Evolutionary conservation across 2,888 invertebrate genomes (phyloP).

Genomic region (Cyclophora albipunctata): DNA sequence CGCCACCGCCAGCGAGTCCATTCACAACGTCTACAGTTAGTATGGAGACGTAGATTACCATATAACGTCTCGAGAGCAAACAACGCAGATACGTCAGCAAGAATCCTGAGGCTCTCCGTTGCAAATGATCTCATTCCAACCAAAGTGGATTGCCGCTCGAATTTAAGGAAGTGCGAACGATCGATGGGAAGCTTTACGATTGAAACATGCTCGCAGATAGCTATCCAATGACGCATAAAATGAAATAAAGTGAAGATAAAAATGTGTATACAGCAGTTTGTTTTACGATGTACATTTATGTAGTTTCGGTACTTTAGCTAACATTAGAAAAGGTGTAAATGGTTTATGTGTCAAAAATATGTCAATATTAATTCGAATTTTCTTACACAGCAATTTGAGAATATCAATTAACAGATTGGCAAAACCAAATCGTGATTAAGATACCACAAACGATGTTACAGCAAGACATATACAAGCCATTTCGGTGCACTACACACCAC

Average conservation of each 20-base stretch:
- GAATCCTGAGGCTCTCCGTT: conserved; percentile 7
- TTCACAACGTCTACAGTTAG: conserved; percentile 7
- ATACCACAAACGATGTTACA: too few species aligned
- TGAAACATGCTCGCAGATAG: conserved; percentile 23
- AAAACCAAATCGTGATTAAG: too few species aligned
- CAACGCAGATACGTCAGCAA: conserved; percentile 12
- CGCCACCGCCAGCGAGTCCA: conserved; percentile 12
- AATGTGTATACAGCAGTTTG: conserved; percentile 17
- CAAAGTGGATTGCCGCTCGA: conserved; percentile 21
- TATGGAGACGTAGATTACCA: conserved; percentile 13
- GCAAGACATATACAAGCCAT: too few species aligned
- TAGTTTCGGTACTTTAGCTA: conserved; percentile 13
- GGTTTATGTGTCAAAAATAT: too few species aligned
- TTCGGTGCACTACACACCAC: too few species aligned
- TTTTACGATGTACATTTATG: conserved; percentile 18
- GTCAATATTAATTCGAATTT: too few species aligned
- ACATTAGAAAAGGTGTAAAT: conserved; percentile 3
- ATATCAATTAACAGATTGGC: too few species aligned
- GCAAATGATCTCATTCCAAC: conserved; percentile 20
- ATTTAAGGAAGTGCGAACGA: conserved; percentile 23
- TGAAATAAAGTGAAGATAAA: conserved; percentile 23
- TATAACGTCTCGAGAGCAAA: conserved; percentile 6
- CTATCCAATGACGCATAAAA: conserved; percentile 31
- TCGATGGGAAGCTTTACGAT: conserved; percentile 29
- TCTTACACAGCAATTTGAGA: too few species aligned